Evolutionary conservation across 2,797 vertebrate genomes (phyloP), one percentile per base, ranked within the genome.

Genomic region (Rhinatrema bivittatum): DNA sequence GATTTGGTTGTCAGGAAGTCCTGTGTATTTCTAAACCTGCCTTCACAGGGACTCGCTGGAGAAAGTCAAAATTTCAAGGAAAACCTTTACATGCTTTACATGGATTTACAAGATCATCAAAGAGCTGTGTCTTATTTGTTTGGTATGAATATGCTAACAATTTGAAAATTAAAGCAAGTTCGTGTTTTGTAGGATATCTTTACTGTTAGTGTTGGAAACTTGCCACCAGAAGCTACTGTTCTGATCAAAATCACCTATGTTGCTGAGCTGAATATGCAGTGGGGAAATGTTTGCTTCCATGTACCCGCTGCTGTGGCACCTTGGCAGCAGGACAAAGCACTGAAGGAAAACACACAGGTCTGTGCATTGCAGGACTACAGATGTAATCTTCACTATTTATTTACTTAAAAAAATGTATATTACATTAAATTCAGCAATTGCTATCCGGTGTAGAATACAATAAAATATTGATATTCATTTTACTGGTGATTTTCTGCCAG

Each of bases 211-310:
- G 82, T 94, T 39, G 91, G 91, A 7, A 95, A 93, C 42, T 71
- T 94, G 48, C 82, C 88, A 1, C 68, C 89, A 2, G 65, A 68
- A 9, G 83, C 88, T 1, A 83, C 77, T 2, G 88, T 91, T 44
- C 78, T 93, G 40, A 87, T 94, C 47, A 93, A 93, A 70, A 79
- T 94, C 12, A 91, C 87, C 33, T 93, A 85, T 5, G 76, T 93
- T 62, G 86, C 81, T 0, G 91, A 94, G 50, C 78, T 92, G 53
- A 60, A 75, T 7, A 53, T 85, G 20, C 54, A 50, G 12, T 63
- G 63, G 1, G 61, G 70, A 2, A 37, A 12, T 0, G 56, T 88
- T 3, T 5, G 70, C 36, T 95, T 95, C 65, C 72, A 77, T 12
- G 56, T 94, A 48, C 88, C 90, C 0, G 81, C 78, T 9, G 84